A percentile compares a stretch with the other conserved stretches of the same genome.
Conservation (phyloP, 2,888 invertebrate genomes). For the Polia nebulosa region DNA sequence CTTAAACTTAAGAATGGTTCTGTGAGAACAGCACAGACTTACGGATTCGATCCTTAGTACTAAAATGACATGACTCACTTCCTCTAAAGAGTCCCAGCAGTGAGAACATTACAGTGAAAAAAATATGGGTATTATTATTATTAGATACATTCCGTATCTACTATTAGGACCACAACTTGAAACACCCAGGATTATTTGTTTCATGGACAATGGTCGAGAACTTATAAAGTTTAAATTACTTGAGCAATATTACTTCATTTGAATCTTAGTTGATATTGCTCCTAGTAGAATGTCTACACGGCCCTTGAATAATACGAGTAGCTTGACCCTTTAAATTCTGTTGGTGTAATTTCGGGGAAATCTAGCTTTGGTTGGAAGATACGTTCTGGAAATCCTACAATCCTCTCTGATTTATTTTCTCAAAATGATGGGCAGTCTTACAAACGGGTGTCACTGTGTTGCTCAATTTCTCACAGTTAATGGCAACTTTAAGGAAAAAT, state of each 20-base stretch:
- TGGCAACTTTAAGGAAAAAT: no score
- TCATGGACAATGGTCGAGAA: conserved; percentile 11
- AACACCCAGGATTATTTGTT: conserved; percentile 32
- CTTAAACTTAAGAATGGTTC: no score
- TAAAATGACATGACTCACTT: no score
- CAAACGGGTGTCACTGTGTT: no score
- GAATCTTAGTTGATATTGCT: conserved; percentile 45
- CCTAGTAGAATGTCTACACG: conserved; percentile 21
- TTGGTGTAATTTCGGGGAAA: conserved; percentile 20
- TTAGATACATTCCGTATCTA: background rate
- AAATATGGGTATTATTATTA: no score
- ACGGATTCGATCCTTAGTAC: no score
- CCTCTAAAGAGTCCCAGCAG: no score
- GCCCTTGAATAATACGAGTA: conserved; percentile 35
- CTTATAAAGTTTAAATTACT: conserved; percentile 54
- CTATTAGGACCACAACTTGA: conserved; percentile 10
- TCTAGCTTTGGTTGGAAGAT: background rate
- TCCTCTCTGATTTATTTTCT: conserved; percentile 11
- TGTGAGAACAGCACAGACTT: no score
- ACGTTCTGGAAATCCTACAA: background rate
- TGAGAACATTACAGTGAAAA: no score
- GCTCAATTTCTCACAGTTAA: no score
- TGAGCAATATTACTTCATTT: conserved; percentile 31
- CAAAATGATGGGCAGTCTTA: background rate
- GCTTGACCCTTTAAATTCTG: conserved; percentile 32